These are phyloP conservation scores for Nycticryphes semicollaris DNA, from an alignment of 2,113 vertebrate genomes.

Conservation along the genomic window DNA sequence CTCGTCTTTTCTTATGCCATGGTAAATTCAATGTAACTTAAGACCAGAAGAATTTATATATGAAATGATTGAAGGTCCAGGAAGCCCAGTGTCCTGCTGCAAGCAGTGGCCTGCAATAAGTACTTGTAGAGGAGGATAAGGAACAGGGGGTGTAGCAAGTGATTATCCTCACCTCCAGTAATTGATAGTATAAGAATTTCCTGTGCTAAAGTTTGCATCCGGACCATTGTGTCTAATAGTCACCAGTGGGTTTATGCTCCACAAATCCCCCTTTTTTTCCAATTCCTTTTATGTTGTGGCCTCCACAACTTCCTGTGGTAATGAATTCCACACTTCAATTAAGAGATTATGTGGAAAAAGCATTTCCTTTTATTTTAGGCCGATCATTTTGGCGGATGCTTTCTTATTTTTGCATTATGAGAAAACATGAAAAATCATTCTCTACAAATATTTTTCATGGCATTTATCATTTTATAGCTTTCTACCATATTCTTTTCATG, in stretches of 20 bases:
- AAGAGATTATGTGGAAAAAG: conserved; percentile 13
- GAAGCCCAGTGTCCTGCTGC: background rate
- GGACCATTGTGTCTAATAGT: conserved; percentile 13
- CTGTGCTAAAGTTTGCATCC: background rate
- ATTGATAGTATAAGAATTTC: conserved; percentile 42
- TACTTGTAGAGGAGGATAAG: background rate
- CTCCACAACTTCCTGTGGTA: conserved; percentile 13
- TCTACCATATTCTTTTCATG: background rate
- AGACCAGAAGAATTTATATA: background rate
- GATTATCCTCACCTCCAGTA: background rate
- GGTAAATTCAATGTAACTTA: background rate
- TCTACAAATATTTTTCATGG: background rate
- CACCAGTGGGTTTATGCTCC: background rate
- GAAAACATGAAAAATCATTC: background rate
- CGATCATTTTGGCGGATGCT: background rate
- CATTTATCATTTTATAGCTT: background rate
- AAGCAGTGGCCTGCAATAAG: background rate
- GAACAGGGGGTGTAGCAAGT: background rate
- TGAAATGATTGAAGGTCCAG: background rate
- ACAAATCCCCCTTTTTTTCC: background rate
- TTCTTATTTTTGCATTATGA: background rate
- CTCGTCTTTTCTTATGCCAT: background rate
- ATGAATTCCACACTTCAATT: conserved; percentile 5
- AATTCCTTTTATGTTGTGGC: background rate
- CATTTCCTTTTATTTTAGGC: conserved; percentile 6